Evolutionary conservation across 30 jellyfish, hydroid and myxozoan species (phyloP), one percentile per base, ranked within the genome.

Genomic region (Hydra vulgaris): DNA sequence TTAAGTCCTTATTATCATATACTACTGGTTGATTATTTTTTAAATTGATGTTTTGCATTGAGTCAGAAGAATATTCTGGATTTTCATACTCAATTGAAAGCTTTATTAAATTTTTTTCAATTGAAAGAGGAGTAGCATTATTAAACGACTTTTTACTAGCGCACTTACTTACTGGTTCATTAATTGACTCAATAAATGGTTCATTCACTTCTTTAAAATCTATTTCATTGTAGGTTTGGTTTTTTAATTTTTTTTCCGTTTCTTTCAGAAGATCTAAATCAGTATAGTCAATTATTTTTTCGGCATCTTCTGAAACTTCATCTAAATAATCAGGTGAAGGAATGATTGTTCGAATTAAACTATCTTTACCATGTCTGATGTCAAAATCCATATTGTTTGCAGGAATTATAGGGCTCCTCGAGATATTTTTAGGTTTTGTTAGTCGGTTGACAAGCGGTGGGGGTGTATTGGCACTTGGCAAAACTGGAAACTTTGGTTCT

Each of bases 311-410:
- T 15, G 77, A 53, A n/a, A 52, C 20, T 12, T 78, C 54, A 20
- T 53, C 24, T 26, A 54, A 53, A 78, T 78, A 78, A 54, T 78
- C 85, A 16, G 85, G 85, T 7, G 85, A 78, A 7, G 85, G 85
- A 3, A 78, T 78, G 1, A 78, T 78, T 4, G 85, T 78, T 20
- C 85, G 85, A 20, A 78, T 53, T 53, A 78, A 78, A n/a, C 61
- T 25, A 5, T 55, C 74, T 18, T 54, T 40, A 0, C 85, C 85
- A n/a, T 78, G 54, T 22, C 85, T 19, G 15, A 78, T 78, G 67
- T 78, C 85, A n/a, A 66, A 23, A 1, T 25, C 17, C 20, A 8
- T 23, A 27, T 17, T n/a, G 40, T 61, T 40, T 53, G 76, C 52
- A n/a, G 75, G 75, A 68, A n/a, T 15, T 3, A 3, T 5, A n/a